Conservation (phyloP, 53 echinoderm and acorn worm species). For the Arbacia lixula region DNA sequence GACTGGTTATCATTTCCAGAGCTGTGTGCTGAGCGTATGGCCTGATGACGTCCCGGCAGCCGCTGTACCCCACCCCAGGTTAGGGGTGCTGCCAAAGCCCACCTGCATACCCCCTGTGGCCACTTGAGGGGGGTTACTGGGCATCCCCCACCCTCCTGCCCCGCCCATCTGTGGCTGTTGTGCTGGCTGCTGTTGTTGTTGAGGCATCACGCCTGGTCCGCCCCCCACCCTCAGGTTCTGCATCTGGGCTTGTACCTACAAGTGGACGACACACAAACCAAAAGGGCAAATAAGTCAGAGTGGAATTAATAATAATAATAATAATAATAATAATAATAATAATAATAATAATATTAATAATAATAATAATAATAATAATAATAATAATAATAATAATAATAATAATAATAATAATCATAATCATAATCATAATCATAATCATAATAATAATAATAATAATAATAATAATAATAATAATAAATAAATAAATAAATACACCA, state of each 20-base stretch:
- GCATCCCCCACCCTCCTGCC: slow-evolving; percentile 42
- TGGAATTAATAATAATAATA: neutral
- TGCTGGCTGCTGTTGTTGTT: slow-evolving; percentile 8
- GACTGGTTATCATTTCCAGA: slow-evolving; percentile 52
- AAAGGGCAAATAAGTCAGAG: neutral
- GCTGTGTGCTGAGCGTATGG: slow-evolving; percentile 35
- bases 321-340: neutral
- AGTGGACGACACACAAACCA: neutral
- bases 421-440: no score
- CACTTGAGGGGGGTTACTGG: neutral
- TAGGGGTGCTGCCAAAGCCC: slow-evolving; percentile 6
- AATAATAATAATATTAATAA: no score
- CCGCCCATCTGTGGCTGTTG: neutral
- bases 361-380: no score
- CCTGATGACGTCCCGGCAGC: slow-evolving; percentile 29
- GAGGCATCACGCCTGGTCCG: neutral
- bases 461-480: no score
- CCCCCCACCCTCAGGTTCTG: slow-evolving; percentile 24
- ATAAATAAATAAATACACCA: no score
- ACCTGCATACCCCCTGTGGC: slow-evolving; percentile 5
- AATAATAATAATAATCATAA: no score
- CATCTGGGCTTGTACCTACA: slow-evolving; percentile 40
- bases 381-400: no score
- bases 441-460: no score
- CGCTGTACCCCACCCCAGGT: neutral